Conservation (phyloP, 1,140 invertebrate genomes). For the Diorhabda carinulata region DNA sequence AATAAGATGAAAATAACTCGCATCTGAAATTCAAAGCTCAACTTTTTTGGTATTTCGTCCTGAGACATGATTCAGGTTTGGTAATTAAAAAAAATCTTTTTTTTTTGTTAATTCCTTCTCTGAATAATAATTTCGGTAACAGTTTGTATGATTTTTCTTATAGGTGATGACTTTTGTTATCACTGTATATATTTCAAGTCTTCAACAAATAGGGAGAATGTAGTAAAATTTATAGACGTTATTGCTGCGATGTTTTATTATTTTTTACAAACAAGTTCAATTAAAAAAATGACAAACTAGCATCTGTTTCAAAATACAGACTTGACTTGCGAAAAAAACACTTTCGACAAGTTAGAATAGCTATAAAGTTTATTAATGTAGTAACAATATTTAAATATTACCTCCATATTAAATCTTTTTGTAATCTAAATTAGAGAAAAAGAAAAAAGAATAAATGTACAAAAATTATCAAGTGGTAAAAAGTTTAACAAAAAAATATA, state of each 20-base stretch:
- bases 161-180: too few species aligned
- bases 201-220: too few species aligned
- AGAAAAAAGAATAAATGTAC: slow-evolving; percentile 3
- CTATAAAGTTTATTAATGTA: slow-evolving; percentile 34
- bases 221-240: neutral
- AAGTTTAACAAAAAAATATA: too few species aligned
- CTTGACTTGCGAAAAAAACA: slow-evolving; percentile 15
- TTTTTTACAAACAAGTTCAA: slow-evolving; percentile 21
- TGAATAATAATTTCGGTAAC: too few species aligned
- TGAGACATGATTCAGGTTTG: too few species aligned
- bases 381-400: slow-evolving; percentile 32
- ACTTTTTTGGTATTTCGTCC: too few species aligned
- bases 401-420: slow-evolving; percentile 21
- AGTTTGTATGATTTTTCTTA: too few species aligned
- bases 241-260: slow-evolving; percentile 6
- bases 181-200: too few species aligned
- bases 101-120: too few species aligned
- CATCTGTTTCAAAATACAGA: slow-evolving; percentile 16
- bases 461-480: slow-evolving; percentile 1
- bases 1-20: too few species aligned
- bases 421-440: slow-evolving; percentile 11
- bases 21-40: too few species aligned
- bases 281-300: slow-evolving; percentile 25
- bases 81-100: too few species aligned
- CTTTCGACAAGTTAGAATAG: slow-evolving; percentile 15